Base-by-base conservation (phyloP, 2,113 vertebrate species). In the Prionailurus viverrinus region DNA sequence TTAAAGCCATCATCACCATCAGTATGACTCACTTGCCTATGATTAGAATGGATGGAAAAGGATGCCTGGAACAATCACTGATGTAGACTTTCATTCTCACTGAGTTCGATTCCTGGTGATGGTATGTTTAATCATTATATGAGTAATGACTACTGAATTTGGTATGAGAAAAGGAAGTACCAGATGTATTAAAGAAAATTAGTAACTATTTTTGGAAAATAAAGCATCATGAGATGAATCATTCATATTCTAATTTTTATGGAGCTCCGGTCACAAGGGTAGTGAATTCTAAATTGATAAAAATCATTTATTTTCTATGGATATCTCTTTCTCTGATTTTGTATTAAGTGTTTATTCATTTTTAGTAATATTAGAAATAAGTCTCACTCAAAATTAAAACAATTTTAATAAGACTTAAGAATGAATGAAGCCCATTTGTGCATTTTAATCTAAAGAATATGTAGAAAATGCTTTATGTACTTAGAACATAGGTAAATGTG, bases 261-360 rank as follows among this genome's bases (percentile, higher is more conserved):
- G 63, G 21, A 14, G 8, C 25, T 93, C 87, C 63, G 2, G 1
- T 87, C 31, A 36, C 15, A 94, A 92, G 23, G 33, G 27, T 8
- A 82, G 51, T 78, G 19, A 65, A 76, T 58, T 90, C 65, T 95
- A 12, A 96, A 91, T 85, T 93, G 36, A 76, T 78, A 96, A 93
- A 76, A 39, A 68, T n/a, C 13, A 92, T 66, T 65, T 79, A 51
- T 76, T 92, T 74, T 96, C 33, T 89, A 21, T 41, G 29, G 25
- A 4, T 78, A 7, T 74, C 21, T 89, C 18, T 83, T 93, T 79
- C 31, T 92, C 55, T 84, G 41, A 61, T 86, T 71, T 94, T 89
- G 80, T 81, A 69, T 83, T 92, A 29, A 2, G 6, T 63, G 53
- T 78, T 91, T 85, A 89, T 66, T 41, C 33, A 96, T 61, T 86